Evolutionary conservation across 2,888 invertebrate genomes (phyloP).

Genomic region (Helleia helle): DNA sequence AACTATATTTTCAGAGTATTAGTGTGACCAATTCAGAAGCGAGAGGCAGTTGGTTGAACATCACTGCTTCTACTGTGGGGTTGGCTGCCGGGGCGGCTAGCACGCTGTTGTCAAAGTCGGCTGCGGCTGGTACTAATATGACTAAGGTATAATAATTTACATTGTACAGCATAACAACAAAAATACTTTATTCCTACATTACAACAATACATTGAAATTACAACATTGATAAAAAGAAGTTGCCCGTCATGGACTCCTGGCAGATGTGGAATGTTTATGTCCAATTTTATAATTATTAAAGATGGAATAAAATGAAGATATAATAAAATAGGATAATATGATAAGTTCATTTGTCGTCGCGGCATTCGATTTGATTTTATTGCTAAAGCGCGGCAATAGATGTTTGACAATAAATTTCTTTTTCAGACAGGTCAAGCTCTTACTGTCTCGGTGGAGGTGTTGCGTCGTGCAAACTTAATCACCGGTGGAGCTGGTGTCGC

Average conservation of each 20-base stretch:
- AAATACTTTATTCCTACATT: no score
- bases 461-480: slow-evolving; percentile 54
- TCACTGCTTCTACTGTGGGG: slow-evolving; percentile 71
- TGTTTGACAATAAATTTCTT: no score
- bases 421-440: slow-evolving; percentile 54
- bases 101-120: slow-evolving; percentile 54
- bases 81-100: slow-evolving; percentile 70
- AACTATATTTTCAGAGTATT: slow-evolving; percentile 54
- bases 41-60: slow-evolving; percentile 75
- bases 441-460: slow-evolving; percentile 52
- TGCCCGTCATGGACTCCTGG: no score
- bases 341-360: no score
- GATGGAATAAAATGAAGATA: no score
- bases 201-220: not conserved
- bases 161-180: not conserved
- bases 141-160: slow-evolving; percentile 42
- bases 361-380: no score
- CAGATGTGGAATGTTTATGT: no score
- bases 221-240: no score
- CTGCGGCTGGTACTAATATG: slow-evolving; percentile 60
- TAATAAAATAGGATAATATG: no score
- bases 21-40: slow-evolving; percentile 70
- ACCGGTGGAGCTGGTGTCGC: slow-evolving; percentile 60
- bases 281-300: no score
- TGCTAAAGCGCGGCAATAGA: no score